A percentile compares a stretch with the other conserved stretches of the same genome.
These are phyloP conservation scores for Phasia obesa DNA, from an alignment of 2,888 invertebrate species.

Conservation along the genomic window DNA sequence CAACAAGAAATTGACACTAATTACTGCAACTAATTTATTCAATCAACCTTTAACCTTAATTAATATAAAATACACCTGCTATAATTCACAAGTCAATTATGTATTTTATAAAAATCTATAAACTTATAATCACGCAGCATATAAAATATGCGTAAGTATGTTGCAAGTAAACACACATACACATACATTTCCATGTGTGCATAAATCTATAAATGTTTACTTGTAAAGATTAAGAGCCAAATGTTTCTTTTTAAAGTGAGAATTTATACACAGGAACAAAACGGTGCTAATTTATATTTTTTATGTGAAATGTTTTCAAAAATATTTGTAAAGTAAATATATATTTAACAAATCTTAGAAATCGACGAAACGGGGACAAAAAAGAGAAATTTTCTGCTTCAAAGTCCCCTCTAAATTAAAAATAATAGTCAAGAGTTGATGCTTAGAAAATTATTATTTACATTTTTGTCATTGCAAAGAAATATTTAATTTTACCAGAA, in stretches of 20 bases:
- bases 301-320: too few relatives aligned
- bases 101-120: constrained; percentile 28
- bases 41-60: constrained; percentile 61
- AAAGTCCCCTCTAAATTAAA: too few relatives aligned
- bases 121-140: neutral
- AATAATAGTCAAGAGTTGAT: too few relatives aligned
- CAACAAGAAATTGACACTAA: constrained; percentile 34
- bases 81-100: constrained; percentile 59
- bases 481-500: too few relatives aligned
- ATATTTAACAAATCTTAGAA: too few relatives aligned
- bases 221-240: constrained; percentile 27
- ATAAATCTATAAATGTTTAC: neutral
- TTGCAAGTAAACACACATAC: neutral
- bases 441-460: too few relatives aligned
- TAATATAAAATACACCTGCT: constrained; percentile 59
- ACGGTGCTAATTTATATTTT: too few relatives aligned
- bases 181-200: neutral
- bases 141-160: neutral
- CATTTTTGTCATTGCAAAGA: too few relatives aligned
- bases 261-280: too few relatives aligned
- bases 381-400: too few relatives aligned
- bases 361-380: too few relatives aligned
- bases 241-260: constrained; percentile 17
- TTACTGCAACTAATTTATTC: constrained; percentile 57
- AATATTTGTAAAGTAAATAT: too few relatives aligned